Evolutionary conservation across 2,888 invertebrate genomes (phyloP).

Genomic region (Trichacis sp.): DNA sequence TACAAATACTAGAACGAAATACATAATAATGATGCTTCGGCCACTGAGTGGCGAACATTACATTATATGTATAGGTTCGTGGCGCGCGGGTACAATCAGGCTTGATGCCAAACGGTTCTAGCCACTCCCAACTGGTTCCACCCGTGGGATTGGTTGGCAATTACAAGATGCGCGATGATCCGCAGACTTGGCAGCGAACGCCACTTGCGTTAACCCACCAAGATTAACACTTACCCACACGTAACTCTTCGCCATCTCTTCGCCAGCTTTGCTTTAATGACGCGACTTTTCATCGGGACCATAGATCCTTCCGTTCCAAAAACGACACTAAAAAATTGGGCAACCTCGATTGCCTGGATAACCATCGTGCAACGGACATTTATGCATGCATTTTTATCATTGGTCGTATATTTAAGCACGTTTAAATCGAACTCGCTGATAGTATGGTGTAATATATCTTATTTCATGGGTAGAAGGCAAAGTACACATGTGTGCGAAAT

Average conservation of each 20-base stretch:
- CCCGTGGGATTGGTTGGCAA: constrained; percentile 68
- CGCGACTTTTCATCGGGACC: no score
- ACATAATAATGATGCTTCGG: constrained; percentile 32
- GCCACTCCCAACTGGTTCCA: constrained; percentile 58
- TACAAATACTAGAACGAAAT: constrained; percentile 25
- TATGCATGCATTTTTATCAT: no score
- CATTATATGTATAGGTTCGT: constrained; percentile 37
- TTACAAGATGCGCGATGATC: constrained; percentile 69
- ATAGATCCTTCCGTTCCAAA: no score
- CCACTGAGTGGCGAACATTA: constrained; percentile 37
- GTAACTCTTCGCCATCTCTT: constrained; percentile 59
- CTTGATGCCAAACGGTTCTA: constrained; percentile 67
- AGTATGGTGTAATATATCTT: no score
- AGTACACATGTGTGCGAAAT: no score
- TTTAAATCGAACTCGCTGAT: no score
- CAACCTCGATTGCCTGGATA: no score
- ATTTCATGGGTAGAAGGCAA: no score
- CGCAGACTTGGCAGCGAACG: constrained; percentile 67
- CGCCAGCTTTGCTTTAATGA: constrained; percentile 15
- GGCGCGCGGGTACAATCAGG: constrained; percentile 62
- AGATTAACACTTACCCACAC: constrained; percentile 68
- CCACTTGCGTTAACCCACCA: constrained; percentile 65
- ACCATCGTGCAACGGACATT: no score
- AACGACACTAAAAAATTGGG: no score
- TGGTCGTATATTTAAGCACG: no score